Conservation (phyloP, 2,113 vertebrate genomes). For the Carassius auratus region DNA sequence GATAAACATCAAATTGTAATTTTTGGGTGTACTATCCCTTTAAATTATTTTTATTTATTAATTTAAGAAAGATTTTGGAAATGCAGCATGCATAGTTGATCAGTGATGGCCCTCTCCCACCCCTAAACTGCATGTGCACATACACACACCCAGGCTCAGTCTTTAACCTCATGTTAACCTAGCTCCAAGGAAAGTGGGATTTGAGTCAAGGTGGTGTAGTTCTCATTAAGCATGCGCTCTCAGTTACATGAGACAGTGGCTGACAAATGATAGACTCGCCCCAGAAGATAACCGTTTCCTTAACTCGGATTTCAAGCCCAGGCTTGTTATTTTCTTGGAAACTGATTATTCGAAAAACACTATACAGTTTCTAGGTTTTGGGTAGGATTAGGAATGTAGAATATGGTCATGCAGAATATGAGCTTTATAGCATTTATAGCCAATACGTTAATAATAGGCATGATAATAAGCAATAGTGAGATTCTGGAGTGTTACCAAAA, state of each 20-base stretch:
- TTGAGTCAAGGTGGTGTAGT: background rate
- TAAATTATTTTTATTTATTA: background rate
- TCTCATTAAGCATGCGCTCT: background rate
- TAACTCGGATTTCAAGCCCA: conserved; percentile 9
- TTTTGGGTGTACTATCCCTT: too few relatives aligned
- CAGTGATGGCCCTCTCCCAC: background rate
- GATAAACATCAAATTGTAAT: too few relatives aligned
- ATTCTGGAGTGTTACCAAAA: too few relatives aligned
- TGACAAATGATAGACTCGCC: conserved; percentile 10
- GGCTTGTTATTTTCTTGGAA: conserved; percentile 10
- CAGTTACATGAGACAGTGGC: background rate
- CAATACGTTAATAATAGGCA: too few relatives aligned
- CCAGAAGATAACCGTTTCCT: conserved; percentile 10
- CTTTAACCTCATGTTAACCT: conserved; percentile 1
- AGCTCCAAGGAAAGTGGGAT: conserved; percentile 9
- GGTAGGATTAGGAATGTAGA: too few relatives aligned
- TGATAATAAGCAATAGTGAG: too few relatives aligned
- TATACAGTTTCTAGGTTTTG: too few relatives aligned
- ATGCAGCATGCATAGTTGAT: background rate
- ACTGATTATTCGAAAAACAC: too few relatives aligned
- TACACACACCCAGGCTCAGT: background rate
- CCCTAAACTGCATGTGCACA: background rate
- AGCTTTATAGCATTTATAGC: too few relatives aligned
- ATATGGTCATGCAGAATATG: too few relatives aligned
- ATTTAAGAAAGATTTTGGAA: background rate